Base-by-base conservation (phyloP, 1,140 invertebrate species). In the Babylonia areolata region DNA sequence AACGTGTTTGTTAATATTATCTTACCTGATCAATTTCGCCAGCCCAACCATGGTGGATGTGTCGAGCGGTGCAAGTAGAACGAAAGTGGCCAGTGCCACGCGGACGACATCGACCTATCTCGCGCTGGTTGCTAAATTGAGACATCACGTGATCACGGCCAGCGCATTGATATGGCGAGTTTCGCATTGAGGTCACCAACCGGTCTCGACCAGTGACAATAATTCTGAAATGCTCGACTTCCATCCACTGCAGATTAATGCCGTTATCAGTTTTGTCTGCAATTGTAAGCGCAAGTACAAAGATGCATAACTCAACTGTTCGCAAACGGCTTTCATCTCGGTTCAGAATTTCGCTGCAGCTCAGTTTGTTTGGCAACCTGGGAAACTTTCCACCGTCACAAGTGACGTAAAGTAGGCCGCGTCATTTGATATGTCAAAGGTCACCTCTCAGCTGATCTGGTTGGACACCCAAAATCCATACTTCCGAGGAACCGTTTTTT, bases 81-180 rank as follows among this genome's bases (percentile, higher is more conserved):
- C 58, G 58, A 64, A 64, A 64, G 58, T 64, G 58, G 58, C 17
- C 58, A 64, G 58, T 64, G 58, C 58, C 58, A 64, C 58, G 58
- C 58, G 58, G 58, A 64, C 28, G 58, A 64, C 58, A 64, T 64
- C 58, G 58, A 64, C 15, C 58, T 23, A 23, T 64, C 58, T 64
- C 58, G 58, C 58, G 58, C 58, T 64, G 58, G 58, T 64, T 64
- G 58, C 58, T 64, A 64, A 64, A 28, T 64, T 23, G 58, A 64
- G 58, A 64, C 28, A 64, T 64, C 58, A 64, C 58, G 58, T 64
- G 58, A 64, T n/a, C 15, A 0, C 15, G 58, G 28, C 58, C 58
- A 64, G 58, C 58, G 58, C 58, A 64, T 64, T 64, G 58, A 64
- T 64, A 64, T 2, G 28, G 58, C 5, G 23, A 23, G 23, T 12